Percentiles rank a stretch among this genome's conserved stretches.
phyloP scores from a whole-genome alignment of 2,888 invertebrate genomes.

The Melanostoma mellinum region DNA sequence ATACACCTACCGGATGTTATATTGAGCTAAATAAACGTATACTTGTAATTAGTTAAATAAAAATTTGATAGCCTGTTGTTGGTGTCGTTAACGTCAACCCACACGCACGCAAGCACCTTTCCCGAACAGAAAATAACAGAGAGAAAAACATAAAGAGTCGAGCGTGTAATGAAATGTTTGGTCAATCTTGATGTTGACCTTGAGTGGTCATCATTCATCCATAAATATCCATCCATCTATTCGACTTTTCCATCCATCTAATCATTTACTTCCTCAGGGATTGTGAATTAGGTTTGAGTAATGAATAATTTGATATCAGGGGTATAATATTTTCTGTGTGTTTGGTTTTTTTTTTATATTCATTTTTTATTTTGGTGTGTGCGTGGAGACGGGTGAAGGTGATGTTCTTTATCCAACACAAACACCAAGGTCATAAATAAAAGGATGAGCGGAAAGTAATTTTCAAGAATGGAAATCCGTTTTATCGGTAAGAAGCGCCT shows the following conservation, averaged over 20 bases:
- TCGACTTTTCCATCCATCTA: constrained; percentile 49
- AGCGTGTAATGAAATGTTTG: constrained; percentile 53
- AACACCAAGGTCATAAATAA: constrained; percentile 53
- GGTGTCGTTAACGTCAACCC: constrained; percentile 10
- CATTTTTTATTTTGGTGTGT: neutral
- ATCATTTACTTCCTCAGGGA: constrained; percentile 60
- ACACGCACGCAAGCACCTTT: constrained; percentile 3
- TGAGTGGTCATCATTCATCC: constrained; percentile 56
- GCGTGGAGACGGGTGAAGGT: neutral
- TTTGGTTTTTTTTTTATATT: too few species aligned
- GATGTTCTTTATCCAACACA: constrained; percentile 14
- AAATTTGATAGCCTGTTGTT: constrained; percentile 53
- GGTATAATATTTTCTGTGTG: constrained; percentile 44
- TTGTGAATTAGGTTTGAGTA: constrained; percentile 67
- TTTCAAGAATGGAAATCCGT: constrained; percentile 57
- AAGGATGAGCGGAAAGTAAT: constrained; percentile 63
- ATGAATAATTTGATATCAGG: constrained; percentile 70
- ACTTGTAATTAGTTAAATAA: constrained; percentile 65
- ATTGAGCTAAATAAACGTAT: constrained; percentile 60
- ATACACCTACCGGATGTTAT: constrained; percentile 42
- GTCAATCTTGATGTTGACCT: constrained; percentile 42
- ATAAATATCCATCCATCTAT: constrained; percentile 46
- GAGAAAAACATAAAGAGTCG: neutral
- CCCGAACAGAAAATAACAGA: too few species aligned
- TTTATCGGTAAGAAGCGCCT: constrained; percentile 41